Base-by-base conservation (phyloP, 2,797 vertebrate genomes). In the Podarcis siculus region DNA sequence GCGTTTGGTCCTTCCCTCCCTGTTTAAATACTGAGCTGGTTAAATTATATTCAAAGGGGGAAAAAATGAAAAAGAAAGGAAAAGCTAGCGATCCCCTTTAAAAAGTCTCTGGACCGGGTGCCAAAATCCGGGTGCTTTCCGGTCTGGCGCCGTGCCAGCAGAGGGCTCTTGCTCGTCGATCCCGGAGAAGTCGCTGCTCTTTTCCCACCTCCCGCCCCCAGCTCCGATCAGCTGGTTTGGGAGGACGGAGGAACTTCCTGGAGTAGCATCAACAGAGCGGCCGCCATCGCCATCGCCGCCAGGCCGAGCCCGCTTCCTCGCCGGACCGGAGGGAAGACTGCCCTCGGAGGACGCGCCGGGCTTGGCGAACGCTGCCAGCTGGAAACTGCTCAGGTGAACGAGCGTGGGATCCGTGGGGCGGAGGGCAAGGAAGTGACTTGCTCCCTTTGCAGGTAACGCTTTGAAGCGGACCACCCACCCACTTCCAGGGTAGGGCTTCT, bases 111-210 rank as follows among this genome's bases (percentile, higher is more conserved):
- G 35, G 32, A 35, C 21, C 61, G 37, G 3, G n/a, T 30, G 39
- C 61, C 55, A 10, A 39, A 85, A 64, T 9, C 7, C 7, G 17
- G 58, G 7, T 6, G 27, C 1, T 76, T 2, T 75, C 5, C 58
- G 71, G 32, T 5, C 71, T 27, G 55, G 32, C 10, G 25, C 49
- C 8, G 25, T 19, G 35, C 82, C 87, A 49, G 66, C 21, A 84
- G 87, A 61, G 87, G 82, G 87, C 87, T 67, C 87, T 55, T 37
- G 64, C 35, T 69, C 45, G n/a, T 19, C 8, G 69, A 32, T 73
- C 39, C 66, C 79, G 21, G 73, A 19, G 45, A 67, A 25, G 27
- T 10, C 23, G 2, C 21, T 3, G 37, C 64, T 32, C 67, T 69
- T 25, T 13, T 17, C 42, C 75, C 49, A 49, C 49, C 42, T 7